Base-by-base conservation (phyloP, 2,888 invertebrate species). In the Lithophane leautieri region DNA sequence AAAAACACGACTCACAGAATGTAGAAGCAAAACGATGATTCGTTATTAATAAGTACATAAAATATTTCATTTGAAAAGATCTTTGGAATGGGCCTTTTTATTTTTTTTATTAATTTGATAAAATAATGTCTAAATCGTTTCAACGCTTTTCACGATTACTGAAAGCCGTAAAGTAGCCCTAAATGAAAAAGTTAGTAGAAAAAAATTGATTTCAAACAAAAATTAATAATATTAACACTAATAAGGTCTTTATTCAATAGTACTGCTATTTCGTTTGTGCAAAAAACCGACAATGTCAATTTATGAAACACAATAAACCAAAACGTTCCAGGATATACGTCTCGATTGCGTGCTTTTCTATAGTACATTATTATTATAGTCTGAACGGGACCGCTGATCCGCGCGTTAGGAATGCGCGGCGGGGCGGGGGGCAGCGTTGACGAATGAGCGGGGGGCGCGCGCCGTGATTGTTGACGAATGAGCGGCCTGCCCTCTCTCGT, bases 1-100 rank as follows among this genome's bases (percentile, higher is more conserved):
- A 95, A 81, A 90, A 95, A 95, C 93, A 95, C 95, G 94, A 94
- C 91, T 90, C 93, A 92, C 93, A 95, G 91, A 91, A 93, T 93
- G 91, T 92, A 93, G 93, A 94, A 94, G 93, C 93, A 87, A 93
- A 92, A 92, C 89, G 88, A 90, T 90, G 91, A 90, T 89, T 88
- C 79, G 67, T 84, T 84, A 87, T 25, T 82, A 81, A 88, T 92
- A 93, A 92, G 90, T 91, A 92, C 91, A 88, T 87, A 83, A 76
- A 84, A 86, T 80, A 86, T 83, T 91, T 90, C 78, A 90, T 88
- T 86, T 90, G 81, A 88, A 91, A 90, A 90, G 86, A 90, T 94
- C 93, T 93, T 94, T 94, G 94, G 94, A 94, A 94, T 94, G 94
- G 92, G 91, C 91, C 83, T 83, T 88, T 87, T 78, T 83, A 86